phyloP scores from a whole-genome alignment of 2,888 invertebrate species.

The Drosophila falleni region DNA sequence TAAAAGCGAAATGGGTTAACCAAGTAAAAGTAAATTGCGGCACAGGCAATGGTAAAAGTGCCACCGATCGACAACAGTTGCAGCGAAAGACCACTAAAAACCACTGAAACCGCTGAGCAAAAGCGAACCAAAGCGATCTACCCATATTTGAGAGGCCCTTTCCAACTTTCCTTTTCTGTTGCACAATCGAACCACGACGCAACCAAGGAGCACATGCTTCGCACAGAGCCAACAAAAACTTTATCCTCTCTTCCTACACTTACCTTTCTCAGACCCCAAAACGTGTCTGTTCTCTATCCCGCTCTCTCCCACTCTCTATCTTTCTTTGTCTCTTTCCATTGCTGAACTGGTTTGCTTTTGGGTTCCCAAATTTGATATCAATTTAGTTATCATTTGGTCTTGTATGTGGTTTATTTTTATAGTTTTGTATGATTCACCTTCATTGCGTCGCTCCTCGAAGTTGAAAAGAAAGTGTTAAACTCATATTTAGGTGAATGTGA shows the following conservation, averaged over 20 bases:
- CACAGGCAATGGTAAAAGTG: constrained; percentile 41
- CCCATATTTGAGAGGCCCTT: constrained; percentile 51
- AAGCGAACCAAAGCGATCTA: constrained; percentile 8
- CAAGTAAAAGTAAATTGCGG: constrained; percentile 77
- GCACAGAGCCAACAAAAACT: background rate
- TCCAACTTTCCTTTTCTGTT: constrained; percentile 77
- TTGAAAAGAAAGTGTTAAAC: constrained; percentile 58
- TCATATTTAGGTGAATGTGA: constrained; percentile 9
- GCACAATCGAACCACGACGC: constrained; percentile 58
- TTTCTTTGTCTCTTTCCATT: constrained; percentile 13
- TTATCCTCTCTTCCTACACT: background rate
- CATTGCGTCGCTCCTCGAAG: constrained; percentile 23
- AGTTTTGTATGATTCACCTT: constrained; percentile 47
- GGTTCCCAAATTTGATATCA: constrained; percentile 36
- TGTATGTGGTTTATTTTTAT: constrained; percentile 9
- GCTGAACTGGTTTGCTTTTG: constrained; percentile 51
- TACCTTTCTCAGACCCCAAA: constrained; percentile 13
- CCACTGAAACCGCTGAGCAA: background rate
- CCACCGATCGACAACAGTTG: constrained; percentile 12
- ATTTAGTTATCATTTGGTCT: constrained; percentile 39
- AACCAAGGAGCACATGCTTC: constrained; percentile 45
- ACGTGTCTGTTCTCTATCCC: constrained; percentile 10
- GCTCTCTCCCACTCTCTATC: background rate
- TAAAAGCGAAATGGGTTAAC: constrained; percentile 70
- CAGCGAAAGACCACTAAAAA: background rate